phyloP scores from a whole-genome alignment of 1,140 invertebrate genomes.

The Arion vulgaris region DNA sequence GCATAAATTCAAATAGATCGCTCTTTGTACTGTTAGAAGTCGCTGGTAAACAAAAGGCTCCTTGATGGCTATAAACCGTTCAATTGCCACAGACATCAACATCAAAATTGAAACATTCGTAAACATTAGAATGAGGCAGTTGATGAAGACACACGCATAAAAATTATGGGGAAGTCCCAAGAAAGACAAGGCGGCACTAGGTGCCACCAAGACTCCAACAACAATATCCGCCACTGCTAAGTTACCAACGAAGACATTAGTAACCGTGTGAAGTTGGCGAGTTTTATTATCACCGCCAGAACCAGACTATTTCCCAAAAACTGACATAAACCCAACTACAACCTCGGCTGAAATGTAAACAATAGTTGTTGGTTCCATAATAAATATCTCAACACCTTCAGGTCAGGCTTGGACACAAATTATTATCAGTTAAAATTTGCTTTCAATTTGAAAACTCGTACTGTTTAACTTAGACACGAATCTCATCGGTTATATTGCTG shows the following conservation, averaged over 20 bases:
- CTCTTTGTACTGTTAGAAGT: conserved; percentile 52
- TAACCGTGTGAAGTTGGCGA: conserved; percentile 70
- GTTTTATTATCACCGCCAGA: conserved; percentile 70
- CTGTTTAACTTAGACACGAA: too few species aligned
- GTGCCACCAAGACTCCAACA: conserved; percentile 68
- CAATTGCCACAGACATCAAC: conserved; percentile 66
- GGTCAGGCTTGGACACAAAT: too few species aligned
- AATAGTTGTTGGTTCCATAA: conserved; percentile 26
- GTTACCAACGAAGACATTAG: conserved; percentile 74
- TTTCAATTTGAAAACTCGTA: too few species aligned
- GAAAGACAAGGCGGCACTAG: conserved; percentile 61
- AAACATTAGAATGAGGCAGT: conserved; percentile 66
- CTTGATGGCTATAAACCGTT: conserved; percentile 68
- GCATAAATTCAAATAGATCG: conserved; percentile 51
- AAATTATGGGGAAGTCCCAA: conserved; percentile 59
- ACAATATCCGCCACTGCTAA: conserved; percentile 73
- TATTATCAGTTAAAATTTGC: too few species aligned
- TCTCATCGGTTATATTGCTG: too few species aligned
- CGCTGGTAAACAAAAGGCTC: conserved; percentile 65
- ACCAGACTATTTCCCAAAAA: conserved; percentile 72
- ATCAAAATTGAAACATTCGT: conserved; percentile 70
- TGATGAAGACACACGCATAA: conserved; percentile 66
- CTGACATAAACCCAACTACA: conserved; percentile 59
- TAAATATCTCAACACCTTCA: neutral
- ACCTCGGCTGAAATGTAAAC: conserved; percentile 61